phyloP scores from a whole-genome alignment of 1,140 invertebrate genomes.

The Drosophila melanogaster region DNA sequence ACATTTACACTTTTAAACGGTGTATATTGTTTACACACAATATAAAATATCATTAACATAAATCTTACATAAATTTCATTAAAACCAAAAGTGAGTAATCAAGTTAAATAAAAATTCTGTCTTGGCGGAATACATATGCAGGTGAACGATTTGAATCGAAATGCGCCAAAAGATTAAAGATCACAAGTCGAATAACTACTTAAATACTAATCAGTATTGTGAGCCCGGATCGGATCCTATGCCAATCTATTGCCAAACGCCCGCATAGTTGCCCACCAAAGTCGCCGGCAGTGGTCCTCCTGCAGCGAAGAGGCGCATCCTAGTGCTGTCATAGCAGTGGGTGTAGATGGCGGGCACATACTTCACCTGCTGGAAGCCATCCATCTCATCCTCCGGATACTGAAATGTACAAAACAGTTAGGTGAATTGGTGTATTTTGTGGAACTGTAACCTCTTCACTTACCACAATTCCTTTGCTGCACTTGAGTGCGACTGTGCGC shows the following conservation, averaged over 20 bases:
- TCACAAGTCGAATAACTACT: conserved; percentile 39
- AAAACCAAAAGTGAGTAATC: conserved; percentile 26
- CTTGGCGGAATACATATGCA: conserved; percentile 40
- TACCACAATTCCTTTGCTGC: conserved; percentile 96
- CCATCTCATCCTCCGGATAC: conserved; percentile 94
- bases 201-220: conserved; percentile 67
- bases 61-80: conserved; percentile 34
- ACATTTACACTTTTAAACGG: conserved; percentile 46
- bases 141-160: conserved; percentile 1
- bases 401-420: conserved; percentile 63
- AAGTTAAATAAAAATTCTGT: conserved; percentile 31
- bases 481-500: conserved; percentile 94
- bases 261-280: conserved; percentile 93
- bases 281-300: conserved; percentile 96
- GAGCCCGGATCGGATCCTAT: conserved; percentile 39
- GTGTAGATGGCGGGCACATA: conserved; percentile 98
- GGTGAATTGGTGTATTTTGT: too few species aligned
- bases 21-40: conserved; percentile 47
- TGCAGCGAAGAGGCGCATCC: conserved; percentile 95
- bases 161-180: conserved; percentile 14
- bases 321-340: conserved; percentile 96
- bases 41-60: conserved; percentile 51
- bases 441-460: conserved; percentile 49
- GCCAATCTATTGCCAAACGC: conserved; percentile 87
- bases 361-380: conserved; percentile 92